A percentile compares a stretch with the other conserved stretches of the same genome.
Evolutionary conservation across 2,888 invertebrate genomes (phyloP).

Genomic region (Phengaris arion): DNA sequence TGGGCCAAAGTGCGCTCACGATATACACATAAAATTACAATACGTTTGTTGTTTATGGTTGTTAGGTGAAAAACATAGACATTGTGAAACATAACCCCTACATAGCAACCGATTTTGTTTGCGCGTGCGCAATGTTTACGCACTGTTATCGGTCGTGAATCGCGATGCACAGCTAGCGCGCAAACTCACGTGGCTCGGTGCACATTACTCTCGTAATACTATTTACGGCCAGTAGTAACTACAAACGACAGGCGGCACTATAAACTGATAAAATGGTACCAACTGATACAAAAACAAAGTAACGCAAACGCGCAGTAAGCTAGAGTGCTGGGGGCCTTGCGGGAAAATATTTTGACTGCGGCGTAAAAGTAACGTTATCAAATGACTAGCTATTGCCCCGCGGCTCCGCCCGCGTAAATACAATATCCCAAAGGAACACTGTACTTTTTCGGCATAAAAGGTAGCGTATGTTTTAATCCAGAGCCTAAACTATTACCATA

Average conservation of each 20-base stretch:
- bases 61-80: background rate
- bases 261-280: background rate
- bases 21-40: background rate
- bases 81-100: slow-evolving; percentile 6
- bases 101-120: slow-evolving; percentile 1
- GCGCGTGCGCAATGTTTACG: slow-evolving; percentile 18
- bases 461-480: no score
- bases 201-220: background rate
- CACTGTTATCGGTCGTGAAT: background rate
- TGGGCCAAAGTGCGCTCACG: background rate
- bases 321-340: no score
- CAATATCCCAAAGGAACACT: no score
- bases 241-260: background rate
- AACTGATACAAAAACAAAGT: no score
- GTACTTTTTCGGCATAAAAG: no score
- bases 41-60: background rate
- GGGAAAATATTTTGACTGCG: no score
- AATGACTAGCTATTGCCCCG: no score
- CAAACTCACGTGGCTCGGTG: background rate
- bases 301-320: no score
- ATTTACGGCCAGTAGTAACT: background rate
- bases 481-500: no score
- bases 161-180: background rate
- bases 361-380: no score
- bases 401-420: no score